phyloP scores from a whole-genome alignment of 1,140 invertebrate genomes.

The Saccostrea glomerata region DNA sequence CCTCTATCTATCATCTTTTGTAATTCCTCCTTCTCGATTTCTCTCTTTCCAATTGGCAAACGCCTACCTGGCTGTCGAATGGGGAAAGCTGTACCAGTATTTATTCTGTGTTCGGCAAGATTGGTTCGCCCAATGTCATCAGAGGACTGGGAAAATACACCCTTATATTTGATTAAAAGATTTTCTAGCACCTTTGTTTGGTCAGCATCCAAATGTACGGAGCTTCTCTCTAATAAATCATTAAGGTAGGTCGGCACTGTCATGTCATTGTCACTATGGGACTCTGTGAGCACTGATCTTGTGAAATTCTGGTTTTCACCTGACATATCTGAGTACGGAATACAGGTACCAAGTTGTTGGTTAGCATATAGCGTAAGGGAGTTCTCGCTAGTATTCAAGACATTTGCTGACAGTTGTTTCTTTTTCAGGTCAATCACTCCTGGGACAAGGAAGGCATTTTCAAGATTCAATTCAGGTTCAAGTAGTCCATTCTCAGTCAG shows the following conservation, averaged over 20 bases:
- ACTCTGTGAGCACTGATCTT: too few species aligned
- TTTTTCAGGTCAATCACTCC: background rate
- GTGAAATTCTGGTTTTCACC: too few species aligned
- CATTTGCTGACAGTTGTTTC: background rate
- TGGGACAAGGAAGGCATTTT: background rate
- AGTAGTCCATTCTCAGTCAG: background rate
- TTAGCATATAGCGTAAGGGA: background rate
- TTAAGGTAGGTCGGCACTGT: background rate
- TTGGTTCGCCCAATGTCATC: conserved; percentile 39
- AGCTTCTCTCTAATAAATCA: background rate
- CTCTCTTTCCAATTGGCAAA: too few species aligned
- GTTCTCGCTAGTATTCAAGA: background rate
- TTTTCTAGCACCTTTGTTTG: background rate
- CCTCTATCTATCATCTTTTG: too few species aligned
- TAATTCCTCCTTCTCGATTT: background rate
- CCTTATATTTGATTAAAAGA: background rate
- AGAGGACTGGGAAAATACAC: conserved; percentile 6
- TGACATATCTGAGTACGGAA: background rate
- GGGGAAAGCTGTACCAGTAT: conserved; percentile 43
- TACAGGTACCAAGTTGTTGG: background rate
- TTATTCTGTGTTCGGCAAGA: conserved; percentile 40
- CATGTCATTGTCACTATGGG: too few species aligned
- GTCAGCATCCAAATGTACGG: background rate
- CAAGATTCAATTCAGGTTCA: background rate
- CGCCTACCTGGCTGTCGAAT: conserved; percentile 31